phyloP scores from a whole-genome alignment of 2,113 vertebrate species.

The Falcunculus frontatus region DNA sequence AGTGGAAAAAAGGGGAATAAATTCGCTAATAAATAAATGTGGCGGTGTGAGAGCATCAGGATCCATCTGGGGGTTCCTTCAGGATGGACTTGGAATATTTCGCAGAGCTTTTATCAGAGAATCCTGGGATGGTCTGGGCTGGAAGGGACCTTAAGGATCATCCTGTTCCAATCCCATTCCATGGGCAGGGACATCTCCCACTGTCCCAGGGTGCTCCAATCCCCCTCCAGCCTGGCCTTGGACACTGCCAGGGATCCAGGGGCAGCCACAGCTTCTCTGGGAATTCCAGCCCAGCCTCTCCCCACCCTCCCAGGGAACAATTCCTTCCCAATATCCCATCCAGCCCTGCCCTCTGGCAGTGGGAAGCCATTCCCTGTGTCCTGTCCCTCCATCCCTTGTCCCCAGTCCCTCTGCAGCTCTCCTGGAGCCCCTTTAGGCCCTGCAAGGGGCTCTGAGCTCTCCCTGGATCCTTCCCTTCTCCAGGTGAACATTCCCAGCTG shows the following conservation, averaged over 20 bases:
- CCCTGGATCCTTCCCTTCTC: background rate
- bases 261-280: background rate
- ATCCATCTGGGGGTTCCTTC: background rate
- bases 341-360: background rate
- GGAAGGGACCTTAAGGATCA: background rate
- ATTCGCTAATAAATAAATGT: no score
- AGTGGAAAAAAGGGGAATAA: background rate
- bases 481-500: background rate
- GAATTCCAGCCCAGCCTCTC: background rate
- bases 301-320: background rate
- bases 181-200: background rate
- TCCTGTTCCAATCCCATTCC: accelerated
- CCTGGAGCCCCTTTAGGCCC: background rate
- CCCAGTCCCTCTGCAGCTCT: background rate
- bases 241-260: background rate
- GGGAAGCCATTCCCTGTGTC: background rate
- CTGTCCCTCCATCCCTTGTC: background rate
- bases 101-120: background rate
- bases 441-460: background rate
- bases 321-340: background rate
- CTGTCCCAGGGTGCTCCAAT: background rate
- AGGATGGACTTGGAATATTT: accelerated
- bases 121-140: background rate
- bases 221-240: background rate
- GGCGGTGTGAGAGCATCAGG: accelerated